These are phyloP conservation scores for Apostichopus californicus DNA, from an alignment of 35 echinoderm and acorn worm species.

Conservation along the genomic window DNA sequence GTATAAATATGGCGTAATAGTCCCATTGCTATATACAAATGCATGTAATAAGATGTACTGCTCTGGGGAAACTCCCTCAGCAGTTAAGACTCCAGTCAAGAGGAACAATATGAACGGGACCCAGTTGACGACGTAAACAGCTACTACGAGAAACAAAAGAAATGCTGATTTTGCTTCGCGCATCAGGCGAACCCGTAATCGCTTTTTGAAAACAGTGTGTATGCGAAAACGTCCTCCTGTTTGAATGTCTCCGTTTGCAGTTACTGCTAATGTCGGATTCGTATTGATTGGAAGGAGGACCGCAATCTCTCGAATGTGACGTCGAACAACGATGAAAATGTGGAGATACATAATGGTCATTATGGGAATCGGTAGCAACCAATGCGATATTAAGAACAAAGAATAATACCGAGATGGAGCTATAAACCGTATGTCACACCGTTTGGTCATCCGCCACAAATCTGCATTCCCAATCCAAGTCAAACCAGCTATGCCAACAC, in stretches of 20 bases:
- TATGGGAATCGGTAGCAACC: constrained; percentile 40
- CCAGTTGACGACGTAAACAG: constrained; percentile 3
- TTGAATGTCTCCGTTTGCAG: no score
- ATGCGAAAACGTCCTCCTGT: neutral
- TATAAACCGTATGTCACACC: neutral
- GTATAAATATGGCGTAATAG: constrained; percentile 35
- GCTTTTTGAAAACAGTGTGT: constrained; percentile 14
- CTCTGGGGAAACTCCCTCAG: neutral
- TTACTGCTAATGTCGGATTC: neutral
- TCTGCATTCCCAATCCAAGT: constrained; percentile 37
- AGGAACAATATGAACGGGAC: constrained; percentile 40
- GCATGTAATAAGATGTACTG: constrained; percentile 13
- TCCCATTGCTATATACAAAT: constrained; percentile 24
- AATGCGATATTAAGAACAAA: constrained; percentile 42
- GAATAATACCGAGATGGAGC: neutral
- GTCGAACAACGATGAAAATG: constrained; percentile 58
- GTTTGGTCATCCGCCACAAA: neutral
- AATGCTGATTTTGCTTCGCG: constrained; percentile 41
- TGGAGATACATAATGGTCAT: constrained; percentile 64
- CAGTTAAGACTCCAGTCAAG: constrained; percentile 3
- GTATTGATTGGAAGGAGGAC: neutral
- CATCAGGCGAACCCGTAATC: neutral
- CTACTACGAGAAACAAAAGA: constrained; percentile 27
- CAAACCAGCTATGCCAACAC: neutral
- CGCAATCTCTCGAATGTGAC: constrained; percentile 52